Evolutionary conservation across 2,797 vertebrate species (phyloP).

Genomic region (Pseudomugil gertrudae): DNA sequence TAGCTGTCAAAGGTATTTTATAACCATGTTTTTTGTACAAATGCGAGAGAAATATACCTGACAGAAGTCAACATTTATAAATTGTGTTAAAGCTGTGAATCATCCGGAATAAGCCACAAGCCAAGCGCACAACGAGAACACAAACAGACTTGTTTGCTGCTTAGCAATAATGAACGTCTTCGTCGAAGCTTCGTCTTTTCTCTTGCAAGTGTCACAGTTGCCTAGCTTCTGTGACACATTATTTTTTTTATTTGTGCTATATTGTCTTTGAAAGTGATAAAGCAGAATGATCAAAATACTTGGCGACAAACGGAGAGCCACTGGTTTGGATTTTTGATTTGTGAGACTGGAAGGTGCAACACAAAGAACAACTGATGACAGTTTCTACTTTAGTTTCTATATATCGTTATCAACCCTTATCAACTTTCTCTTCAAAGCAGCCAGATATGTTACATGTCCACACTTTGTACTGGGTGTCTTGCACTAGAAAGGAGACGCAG

Average conservation of each 20-base stretch:
- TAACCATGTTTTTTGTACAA: conserved; percentile 21
- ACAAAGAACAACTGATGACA: conserved; percentile 68
- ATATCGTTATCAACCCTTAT: conserved; percentile 69
- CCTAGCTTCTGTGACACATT: conserved; percentile 58
- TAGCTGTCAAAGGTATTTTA: conserved; percentile 32
- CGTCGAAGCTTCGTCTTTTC: conserved; percentile 44
- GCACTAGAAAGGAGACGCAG: conserved; percentile 38
- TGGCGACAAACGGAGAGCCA: conserved; percentile 72
- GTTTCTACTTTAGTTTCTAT: conserved; percentile 58
- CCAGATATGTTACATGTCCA: conserved; percentile 62
- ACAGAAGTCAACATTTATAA: conserved; percentile 72
- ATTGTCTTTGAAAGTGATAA: conserved; percentile 71
- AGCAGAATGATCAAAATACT: conserved; percentile 75
- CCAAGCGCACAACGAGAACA: conserved; percentile 54
- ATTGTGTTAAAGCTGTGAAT: conserved; percentile 60
- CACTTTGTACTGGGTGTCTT: conserved; percentile 60
- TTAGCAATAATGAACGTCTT: conserved; percentile 64
- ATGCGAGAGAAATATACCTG: conserved; percentile 46
- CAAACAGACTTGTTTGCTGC: conserved; percentile 59
- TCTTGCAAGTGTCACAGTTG: conserved; percentile 63
- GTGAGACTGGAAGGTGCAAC: conserved; percentile 68
- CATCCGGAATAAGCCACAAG: conserved; percentile 51
- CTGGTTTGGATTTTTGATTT: conserved; percentile 76
- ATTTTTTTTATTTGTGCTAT: conserved; percentile 32
- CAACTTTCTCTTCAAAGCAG: conserved; percentile 67